phyloP scores from a whole-genome alignment of 1,140 invertebrate genomes.

The Berghia stephanieae region DNA sequence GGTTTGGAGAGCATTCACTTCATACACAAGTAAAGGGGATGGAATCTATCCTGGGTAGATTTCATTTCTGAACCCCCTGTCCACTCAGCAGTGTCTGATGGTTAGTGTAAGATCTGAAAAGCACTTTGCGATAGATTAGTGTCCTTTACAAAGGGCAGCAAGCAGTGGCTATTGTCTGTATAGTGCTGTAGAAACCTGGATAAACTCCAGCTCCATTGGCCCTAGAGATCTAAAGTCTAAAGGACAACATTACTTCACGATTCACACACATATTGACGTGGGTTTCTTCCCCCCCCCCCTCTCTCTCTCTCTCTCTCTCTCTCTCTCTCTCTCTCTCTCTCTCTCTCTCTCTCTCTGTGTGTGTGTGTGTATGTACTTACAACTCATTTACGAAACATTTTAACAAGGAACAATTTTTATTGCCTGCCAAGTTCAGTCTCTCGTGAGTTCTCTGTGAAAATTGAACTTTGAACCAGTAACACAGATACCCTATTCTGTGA shows the following conservation, averaged over 20 bases:
- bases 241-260: neutral
- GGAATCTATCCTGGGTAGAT: too few relatives aligned
- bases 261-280: neutral
- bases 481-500: too few relatives aligned
- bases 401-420: too few relatives aligned
- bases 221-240: neutral
- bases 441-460: neutral
- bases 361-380: neutral
- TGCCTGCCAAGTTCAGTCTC: neutral
- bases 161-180: neutral
- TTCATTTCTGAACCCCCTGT: too few relatives aligned
- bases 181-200: neutral
- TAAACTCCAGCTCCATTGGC: neutral
- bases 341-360: too few relatives aligned
- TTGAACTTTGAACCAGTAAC: neutral
- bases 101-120: neutral
- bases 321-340: constrained; percentile 9
- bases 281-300: neutral
- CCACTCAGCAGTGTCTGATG: too few relatives aligned
- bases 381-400: neutral
- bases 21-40: too few relatives aligned
- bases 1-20: too few relatives aligned
- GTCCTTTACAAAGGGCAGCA: neutral
- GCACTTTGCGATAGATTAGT: neutral
- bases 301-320: constrained; percentile 11